Conservation (phyloP, 2,888 invertebrate genomes). For the Troides oblongomaculatus region DNA sequence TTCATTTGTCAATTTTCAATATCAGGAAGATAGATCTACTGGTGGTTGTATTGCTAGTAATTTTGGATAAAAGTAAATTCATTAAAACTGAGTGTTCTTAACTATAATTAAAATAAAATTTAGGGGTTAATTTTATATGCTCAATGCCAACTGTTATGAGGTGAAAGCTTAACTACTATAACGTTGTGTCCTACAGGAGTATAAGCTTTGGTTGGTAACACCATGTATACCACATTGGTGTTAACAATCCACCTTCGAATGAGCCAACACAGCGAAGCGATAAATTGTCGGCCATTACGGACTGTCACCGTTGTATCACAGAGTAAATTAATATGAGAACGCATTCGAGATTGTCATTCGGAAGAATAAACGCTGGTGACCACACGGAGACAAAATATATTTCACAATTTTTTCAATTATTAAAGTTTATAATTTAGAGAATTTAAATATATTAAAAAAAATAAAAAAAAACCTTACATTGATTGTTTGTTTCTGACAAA, state of each 20-base stretch:
- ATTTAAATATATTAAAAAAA: too few relatives aligned
- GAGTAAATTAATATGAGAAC: slow-evolving; percentile 76
- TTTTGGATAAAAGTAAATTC: too few relatives aligned
- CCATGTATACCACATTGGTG: slow-evolving; percentile 6
- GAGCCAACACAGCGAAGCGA: slow-evolving; percentile 45
- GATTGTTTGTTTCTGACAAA: too few relatives aligned
- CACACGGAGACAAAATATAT: slow-evolving; percentile 27
- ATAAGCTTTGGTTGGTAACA: background rate
- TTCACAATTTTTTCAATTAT: too few relatives aligned
- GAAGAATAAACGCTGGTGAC: slow-evolving; percentile 45
- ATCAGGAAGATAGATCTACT: too few relatives aligned
- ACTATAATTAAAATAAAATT: background rate
- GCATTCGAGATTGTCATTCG: slow-evolving; percentile 55
- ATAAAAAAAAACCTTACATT: too few relatives aligned
- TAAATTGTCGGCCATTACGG: slow-evolving; percentile 64
- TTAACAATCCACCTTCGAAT: slow-evolving; percentile 31
- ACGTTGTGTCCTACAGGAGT: background rate
- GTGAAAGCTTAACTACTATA: background rate
- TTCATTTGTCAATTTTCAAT: background rate
- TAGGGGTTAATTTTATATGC: background rate
- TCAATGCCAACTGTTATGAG: too few relatives aligned
- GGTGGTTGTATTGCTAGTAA: too few relatives aligned
- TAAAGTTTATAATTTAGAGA: too few relatives aligned
- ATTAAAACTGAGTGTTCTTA: too few relatives aligned
- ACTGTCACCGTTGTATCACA: slow-evolving; percentile 62